A percentile compares a stretch with the other conserved stretches of the same genome.
phyloP scores from a whole-genome alignment of 37 sponge, comb jelly and placozoan species.

The Beroe forskalii region DNA sequence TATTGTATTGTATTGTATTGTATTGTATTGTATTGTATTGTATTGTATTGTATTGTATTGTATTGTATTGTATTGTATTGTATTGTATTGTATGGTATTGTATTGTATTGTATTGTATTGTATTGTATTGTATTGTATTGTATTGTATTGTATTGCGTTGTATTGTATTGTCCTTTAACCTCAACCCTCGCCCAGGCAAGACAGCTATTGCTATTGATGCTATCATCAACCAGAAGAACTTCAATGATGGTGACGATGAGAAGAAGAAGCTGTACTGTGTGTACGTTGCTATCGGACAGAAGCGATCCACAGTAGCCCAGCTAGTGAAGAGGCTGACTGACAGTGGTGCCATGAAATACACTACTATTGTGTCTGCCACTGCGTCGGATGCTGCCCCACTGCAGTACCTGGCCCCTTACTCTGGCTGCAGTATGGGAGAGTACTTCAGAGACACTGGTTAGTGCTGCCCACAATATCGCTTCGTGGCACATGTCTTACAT shows the following conservation, averaged over 20 bases:
- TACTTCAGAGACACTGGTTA: conserved; percentile 90
- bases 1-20: background rate
- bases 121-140: background rate
- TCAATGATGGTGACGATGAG: conserved; percentile 92
- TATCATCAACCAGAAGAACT: conserved; percentile 96
- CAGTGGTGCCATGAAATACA: conserved; percentile 96
- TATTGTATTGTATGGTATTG: no score
- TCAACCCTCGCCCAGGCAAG: no score
- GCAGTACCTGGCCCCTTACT: conserved; percentile 96
- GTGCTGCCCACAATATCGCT: no score
- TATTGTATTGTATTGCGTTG: background rate
- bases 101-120: background rate
- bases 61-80: background rate
- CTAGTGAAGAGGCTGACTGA: conserved; percentile 92
- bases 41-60: background rate
- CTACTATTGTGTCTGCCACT: conserved; percentile 93
- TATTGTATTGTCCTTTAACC: background rate
- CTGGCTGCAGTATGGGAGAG: conserved; percentile 99
- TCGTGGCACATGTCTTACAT: no score
- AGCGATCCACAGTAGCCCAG: conserved; percentile 99
- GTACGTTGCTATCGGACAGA: conserved; percentile 97
- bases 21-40: background rate
- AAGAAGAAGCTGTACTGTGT: conserved; percentile 98
- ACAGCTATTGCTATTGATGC: conserved; percentile 99
- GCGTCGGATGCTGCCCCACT: conserved; percentile 99